Conservation (phyloP, 2,888 invertebrate genomes). For the Apeira syringaria region DNA sequence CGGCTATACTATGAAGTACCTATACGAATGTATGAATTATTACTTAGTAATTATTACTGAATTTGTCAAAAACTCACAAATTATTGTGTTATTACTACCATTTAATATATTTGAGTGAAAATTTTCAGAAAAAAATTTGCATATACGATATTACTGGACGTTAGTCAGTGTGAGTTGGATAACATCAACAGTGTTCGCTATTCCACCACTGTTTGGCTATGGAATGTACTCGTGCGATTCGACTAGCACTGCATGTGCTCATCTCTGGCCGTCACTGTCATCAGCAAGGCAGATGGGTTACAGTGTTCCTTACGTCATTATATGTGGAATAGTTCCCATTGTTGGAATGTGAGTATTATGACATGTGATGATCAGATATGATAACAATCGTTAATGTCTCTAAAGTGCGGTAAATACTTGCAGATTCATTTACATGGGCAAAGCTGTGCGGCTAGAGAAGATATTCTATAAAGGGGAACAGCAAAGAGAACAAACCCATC, state of each 20-base stretch:
- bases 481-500: conserved; percentile 66
- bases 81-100: too few species aligned
- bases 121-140: conserved; percentile 62
- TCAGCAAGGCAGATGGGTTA: conserved; percentile 70
- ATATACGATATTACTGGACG: conserved; percentile 69
- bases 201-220: conserved; percentile 76
- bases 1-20: too few species aligned
- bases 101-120: too few species aligned
- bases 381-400: conserved; percentile 1
- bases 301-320: conserved; percentile 64
- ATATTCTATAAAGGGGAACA: conserved; percentile 71
- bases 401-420: conserved; percentile 26
- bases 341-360: conserved; percentile 68
- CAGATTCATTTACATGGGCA: conserved; percentile 77
- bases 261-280: conserved; percentile 69
- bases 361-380: not conserved
- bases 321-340: conserved; percentile 70
- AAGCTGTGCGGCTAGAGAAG: conserved; percentile 68
- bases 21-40: too few species aligned
- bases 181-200: conserved; percentile 64
- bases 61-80: too few species aligned
- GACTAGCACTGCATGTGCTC: conserved; percentile 72
- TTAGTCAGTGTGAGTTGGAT: conserved; percentile 71
- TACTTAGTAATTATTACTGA: too few species aligned
- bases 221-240: conserved; percentile 78